Conservation (phyloP, 2,113 vertebrate species). For the Notiomystis cincta region DNA sequence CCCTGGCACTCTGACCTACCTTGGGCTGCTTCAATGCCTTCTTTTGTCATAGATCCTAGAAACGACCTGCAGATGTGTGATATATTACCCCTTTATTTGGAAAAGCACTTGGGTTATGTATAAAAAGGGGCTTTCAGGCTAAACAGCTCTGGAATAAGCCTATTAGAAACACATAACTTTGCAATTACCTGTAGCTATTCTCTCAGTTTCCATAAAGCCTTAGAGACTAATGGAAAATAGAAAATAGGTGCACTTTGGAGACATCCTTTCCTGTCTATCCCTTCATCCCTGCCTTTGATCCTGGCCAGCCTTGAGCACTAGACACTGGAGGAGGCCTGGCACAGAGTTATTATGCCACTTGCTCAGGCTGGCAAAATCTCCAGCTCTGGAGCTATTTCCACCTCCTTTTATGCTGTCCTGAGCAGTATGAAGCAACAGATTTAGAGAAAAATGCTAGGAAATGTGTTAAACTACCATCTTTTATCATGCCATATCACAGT, state of each 20-base stretch:
- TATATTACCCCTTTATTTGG: not conserved
- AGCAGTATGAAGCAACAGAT: not conserved
- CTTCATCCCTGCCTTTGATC: not conserved
- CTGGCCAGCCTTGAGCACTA: not conserved
- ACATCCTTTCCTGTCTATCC: not conserved
- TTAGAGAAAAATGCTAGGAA: not conserved
- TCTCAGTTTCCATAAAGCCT: not conserved
- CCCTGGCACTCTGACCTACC: not conserved
- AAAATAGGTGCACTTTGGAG: not conserved
- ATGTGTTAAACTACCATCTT: not conserved
- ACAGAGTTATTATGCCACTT: not conserved
- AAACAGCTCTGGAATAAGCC: not conserved
- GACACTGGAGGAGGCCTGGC: not conserved
- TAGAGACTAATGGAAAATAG: not conserved
- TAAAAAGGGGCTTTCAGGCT: not conserved
- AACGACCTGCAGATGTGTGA: not conserved
- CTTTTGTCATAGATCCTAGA: not conserved
- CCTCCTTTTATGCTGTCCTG: not conserved
- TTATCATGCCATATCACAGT: not conserved
- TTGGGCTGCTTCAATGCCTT: not conserved
- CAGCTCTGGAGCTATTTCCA: not conserved
- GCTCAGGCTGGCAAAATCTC: not conserved
- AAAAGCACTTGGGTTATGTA: not conserved
- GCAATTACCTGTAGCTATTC: not conserved
- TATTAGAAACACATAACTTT: not conserved